A percentile compares a stretch with the other conserved stretches of the same genome.
Evolutionary conservation across 2,888 invertebrate genomes (phyloP).

Genomic region (Molorchus minor): DNA sequence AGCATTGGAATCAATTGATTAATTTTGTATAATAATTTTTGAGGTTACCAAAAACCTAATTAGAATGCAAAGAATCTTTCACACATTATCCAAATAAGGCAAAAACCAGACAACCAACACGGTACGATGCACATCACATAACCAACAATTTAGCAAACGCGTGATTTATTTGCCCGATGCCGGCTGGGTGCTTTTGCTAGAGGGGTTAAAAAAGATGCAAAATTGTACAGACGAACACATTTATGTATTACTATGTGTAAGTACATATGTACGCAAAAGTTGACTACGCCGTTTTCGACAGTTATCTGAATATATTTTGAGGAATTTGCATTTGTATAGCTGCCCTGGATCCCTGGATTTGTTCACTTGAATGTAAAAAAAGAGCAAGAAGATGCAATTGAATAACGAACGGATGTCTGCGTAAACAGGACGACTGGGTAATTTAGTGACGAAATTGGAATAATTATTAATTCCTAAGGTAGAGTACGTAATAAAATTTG

Average conservation of each 20-base stretch:
- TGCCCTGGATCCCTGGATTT: too few relatives aligned
- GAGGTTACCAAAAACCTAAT: too few relatives aligned
- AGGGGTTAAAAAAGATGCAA: constrained; percentile 1
- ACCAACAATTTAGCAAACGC: too few relatives aligned
- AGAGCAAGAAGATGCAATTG: neutral
- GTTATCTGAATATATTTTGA: neutral
- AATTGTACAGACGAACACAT: neutral
- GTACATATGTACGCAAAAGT: neutral
- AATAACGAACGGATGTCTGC: constrained; percentile 16
- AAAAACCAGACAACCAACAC: too few relatives aligned
- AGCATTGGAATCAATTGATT: too few relatives aligned
- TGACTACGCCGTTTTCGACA: neutral
- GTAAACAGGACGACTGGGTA: constrained; percentile 7
- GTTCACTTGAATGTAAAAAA: constrained; percentile 3
- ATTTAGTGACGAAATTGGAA: constrained; percentile 13
- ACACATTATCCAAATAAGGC: too few relatives aligned
- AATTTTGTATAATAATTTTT: too few relatives aligned
- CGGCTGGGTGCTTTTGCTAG: neutral
- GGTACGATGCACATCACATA: too few relatives aligned
- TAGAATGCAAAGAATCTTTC: too few relatives aligned
- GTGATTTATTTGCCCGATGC: too few relatives aligned
- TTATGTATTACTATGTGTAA: too few relatives aligned
- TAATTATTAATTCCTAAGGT: constrained; percentile 12
- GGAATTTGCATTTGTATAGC: constrained; percentile 1
- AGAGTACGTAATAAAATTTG: too few relatives aligned